Conservation (phyloP, 1,140 invertebrate genomes). For the Ceratina calcarata region DNA sequence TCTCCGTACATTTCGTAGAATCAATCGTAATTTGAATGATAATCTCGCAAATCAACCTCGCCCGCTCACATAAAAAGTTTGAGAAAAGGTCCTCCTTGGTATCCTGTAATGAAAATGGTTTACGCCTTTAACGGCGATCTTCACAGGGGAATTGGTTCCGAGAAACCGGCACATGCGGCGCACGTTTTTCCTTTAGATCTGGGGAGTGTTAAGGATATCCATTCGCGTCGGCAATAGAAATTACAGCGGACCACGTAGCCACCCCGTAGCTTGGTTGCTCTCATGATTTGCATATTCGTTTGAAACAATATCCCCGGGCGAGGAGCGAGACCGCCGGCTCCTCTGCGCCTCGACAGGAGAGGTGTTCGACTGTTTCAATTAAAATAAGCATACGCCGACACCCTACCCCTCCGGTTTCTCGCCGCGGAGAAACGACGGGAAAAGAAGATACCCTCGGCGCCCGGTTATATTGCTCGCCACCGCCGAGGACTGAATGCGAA, state of each 20-base stretch:
- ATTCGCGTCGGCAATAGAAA: constrained; percentile 76
- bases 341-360: constrained; percentile 59
- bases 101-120: constrained; percentile 61
- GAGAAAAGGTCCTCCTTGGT: neutral
- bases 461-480: constrained; percentile 76
- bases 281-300: constrained; percentile 81
- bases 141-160: constrained; percentile 41
- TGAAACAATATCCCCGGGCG: constrained; percentile 78
- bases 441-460: constrained; percentile 63
- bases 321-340: constrained; percentile 61
- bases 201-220: constrained; percentile 74
- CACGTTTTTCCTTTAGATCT: constrained; percentile 75
- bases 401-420: constrained; percentile 27
- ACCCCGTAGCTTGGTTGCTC: constrained; percentile 33
- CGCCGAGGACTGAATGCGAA: constrained; percentile 77
- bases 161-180: constrained; percentile 64
- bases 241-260: constrained; percentile 71
- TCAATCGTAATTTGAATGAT: neutral
- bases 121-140: constrained; percentile 58
- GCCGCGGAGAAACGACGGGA: constrained; percentile 43
- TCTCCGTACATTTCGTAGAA: neutral
- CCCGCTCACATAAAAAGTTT: no score
- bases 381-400: constrained; percentile 78
- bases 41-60: neutral
- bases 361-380: constrained; percentile 78